Evolutionary conservation across 92 coral and sea anemone species (phyloP).

Genomic region (Metridium senile): DNA sequence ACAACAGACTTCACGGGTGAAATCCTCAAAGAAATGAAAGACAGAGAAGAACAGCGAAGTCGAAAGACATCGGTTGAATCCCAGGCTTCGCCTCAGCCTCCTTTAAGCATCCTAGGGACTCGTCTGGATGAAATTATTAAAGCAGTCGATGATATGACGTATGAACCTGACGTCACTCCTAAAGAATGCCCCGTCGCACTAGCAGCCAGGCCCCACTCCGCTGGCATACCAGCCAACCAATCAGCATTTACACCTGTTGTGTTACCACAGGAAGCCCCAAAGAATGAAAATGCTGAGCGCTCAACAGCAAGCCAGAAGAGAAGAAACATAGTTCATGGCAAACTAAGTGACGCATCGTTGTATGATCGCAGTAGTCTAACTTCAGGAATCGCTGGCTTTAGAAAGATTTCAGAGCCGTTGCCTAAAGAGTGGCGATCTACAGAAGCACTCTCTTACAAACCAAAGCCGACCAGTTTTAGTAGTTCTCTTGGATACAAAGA

Average conservation of each 20-base stretch:
- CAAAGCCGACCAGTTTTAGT: slow-evolving; percentile 7
- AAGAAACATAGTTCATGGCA: slow-evolving; percentile 1
- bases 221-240: slow-evolving; percentile 2
- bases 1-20: slow-evolving; percentile 69
- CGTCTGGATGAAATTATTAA: slow-evolving; percentile 56
- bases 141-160: slow-evolving; percentile 53
- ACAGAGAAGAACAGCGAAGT: slow-evolving; percentile 38
- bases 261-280: background rate
- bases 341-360: slow-evolving; percentile 23
- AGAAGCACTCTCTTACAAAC: slow-evolving; percentile 12
- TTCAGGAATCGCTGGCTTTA: slow-evolving; percentile 6
- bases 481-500: slow-evolving; percentile 43
- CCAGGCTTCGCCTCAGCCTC: slow-evolving; percentile 35
- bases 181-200: background rate
- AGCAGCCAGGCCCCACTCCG: slow-evolving; percentile 5
- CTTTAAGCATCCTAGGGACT: slow-evolving; percentile 43
- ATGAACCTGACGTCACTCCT: slow-evolving; percentile 8
- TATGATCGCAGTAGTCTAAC: slow-evolving; percentile 10
- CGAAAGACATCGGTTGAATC: slow-evolving; percentile 15
- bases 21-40: slow-evolving; percentile 62
- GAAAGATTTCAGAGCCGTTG: slow-evolving; percentile 3
- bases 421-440: slow-evolving; percentile 39
- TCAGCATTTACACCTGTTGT: background rate
- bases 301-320: background rate
- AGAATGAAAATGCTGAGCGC: background rate